These are phyloP conservation scores for Taurulus bubalis DNA, from an alignment of 2,113 vertebrate species.

Conservation along the genomic window DNA sequence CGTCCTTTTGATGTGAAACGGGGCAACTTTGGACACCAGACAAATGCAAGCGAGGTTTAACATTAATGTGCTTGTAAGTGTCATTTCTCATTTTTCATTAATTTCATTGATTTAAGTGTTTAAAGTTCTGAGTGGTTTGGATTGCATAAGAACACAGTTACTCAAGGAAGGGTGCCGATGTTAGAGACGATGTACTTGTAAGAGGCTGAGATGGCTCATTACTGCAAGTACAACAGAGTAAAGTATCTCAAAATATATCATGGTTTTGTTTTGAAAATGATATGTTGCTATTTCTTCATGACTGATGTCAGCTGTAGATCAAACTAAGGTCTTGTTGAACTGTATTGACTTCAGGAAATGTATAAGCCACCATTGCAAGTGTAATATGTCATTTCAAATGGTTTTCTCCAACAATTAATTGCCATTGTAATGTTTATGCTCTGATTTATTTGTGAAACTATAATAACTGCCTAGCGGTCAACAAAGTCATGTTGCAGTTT, in stretches of 20 bases:
- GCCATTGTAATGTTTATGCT: background rate
- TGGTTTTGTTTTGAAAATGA: background rate
- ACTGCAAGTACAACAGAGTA: background rate
- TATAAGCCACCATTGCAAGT: background rate
- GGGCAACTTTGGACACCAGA: constrained; percentile 52
- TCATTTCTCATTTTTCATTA: constrained; percentile 18
- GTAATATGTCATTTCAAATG: too few relatives aligned
- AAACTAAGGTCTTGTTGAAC: background rate
- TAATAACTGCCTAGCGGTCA: background rate
- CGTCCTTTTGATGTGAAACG: constrained; percentile 50
- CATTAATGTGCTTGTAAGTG: background rate
- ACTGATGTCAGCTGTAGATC: background rate
- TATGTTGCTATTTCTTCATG: background rate
- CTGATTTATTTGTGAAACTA: background rate
- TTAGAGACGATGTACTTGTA: background rate
- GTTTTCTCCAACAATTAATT: background rate
- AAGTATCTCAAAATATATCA: background rate
- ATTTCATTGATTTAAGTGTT: constrained; percentile 35
- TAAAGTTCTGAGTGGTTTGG: constrained; percentile 7
- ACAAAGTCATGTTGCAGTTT: background rate
- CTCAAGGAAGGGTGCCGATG: background rate
- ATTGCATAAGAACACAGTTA: background rate
- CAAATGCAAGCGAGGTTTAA: constrained; percentile 30
- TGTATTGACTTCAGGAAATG: background rate
- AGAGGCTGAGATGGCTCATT: background rate